Evolutionary conservation across 2,888 invertebrate genomes (phyloP).

Genomic region (Kuschelorhynchus macadamiae): DNA sequence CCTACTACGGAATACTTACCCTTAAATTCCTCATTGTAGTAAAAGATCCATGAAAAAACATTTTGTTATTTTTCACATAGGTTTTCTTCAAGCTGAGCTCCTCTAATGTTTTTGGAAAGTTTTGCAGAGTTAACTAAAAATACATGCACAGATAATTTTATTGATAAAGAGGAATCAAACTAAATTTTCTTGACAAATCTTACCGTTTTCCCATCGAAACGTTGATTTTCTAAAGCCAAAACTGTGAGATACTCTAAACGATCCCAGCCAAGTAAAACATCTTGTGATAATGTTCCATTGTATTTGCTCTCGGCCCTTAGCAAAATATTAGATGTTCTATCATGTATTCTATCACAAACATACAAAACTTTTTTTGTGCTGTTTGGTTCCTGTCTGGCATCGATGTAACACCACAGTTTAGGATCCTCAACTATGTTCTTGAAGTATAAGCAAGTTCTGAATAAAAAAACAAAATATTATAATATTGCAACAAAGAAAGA

Average conservation of each 20-base stretch:
- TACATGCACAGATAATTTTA: background rate
- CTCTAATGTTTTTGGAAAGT: slow-evolving; percentile 76
- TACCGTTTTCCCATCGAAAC: slow-evolving; percentile 57
- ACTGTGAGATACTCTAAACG: slow-evolving; percentile 58
- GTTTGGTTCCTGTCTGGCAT: slow-evolving; percentile 60
- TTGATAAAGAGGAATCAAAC: too few relatives aligned
- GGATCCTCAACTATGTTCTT: slow-evolving; percentile 59
- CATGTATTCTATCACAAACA: slow-evolving; percentile 57
- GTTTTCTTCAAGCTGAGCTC: slow-evolving; percentile 74
- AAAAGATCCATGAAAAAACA: slow-evolving; percentile 61
- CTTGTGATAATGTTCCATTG: slow-evolving; percentile 43
- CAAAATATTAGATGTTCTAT: slow-evolving; percentile 56
- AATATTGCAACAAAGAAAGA: too few relatives aligned
- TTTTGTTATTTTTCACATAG: slow-evolving; percentile 55
- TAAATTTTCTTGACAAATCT: too few relatives aligned
- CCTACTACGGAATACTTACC: slow-evolving; percentile 48
- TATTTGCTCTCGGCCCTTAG: slow-evolving; percentile 51
- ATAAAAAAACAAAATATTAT: slow-evolving; percentile 28
- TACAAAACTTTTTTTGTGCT: slow-evolving; percentile 59
- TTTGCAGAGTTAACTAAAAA: slow-evolving; percentile 74
- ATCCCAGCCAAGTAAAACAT: slow-evolving; percentile 48
- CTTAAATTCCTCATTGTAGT: slow-evolving; percentile 55
- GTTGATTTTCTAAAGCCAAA: slow-evolving; percentile 64
- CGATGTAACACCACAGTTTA: slow-evolving; percentile 61
- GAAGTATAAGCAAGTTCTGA: slow-evolving; percentile 60